Conservation (phyloP, 2,888 invertebrate genomes). For the Phrixothrix hirtus region DNA sequence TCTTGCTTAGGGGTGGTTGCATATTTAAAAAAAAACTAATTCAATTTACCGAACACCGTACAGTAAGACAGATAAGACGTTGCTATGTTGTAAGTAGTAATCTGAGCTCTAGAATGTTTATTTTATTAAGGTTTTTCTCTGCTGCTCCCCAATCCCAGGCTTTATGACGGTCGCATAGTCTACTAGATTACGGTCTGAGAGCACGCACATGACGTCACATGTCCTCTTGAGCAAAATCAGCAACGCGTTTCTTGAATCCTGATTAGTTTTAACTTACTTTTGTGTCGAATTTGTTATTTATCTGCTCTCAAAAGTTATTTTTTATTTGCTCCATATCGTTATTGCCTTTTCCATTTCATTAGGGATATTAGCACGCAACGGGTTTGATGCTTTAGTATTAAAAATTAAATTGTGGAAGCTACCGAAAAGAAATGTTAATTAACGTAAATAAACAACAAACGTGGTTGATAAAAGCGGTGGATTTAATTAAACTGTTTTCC, state of each 20-base stretch:
- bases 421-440: constrained; percentile 13
- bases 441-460: constrained; percentile 12
- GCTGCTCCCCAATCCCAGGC: constrained; percentile 27
- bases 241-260: constrained; percentile 29
- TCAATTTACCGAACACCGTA: constrained; percentile 26
- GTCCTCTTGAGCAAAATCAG: constrained; percentile 35
- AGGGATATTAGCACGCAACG: constrained; percentile 2
- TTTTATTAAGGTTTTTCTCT: constrained; percentile 33
- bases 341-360: background rate
- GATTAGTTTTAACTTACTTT: constrained; percentile 24
- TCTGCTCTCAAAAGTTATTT: constrained; percentile 1
- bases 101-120: constrained; percentile 31
- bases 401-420: constrained; percentile 4
- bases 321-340: constrained; percentile 1
- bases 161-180: constrained; percentile 36
- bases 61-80: constrained; percentile 27
- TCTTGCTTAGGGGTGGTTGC: constrained; percentile 4
- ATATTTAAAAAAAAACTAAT: constrained; percentile 23
- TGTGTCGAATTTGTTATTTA: constrained; percentile 16
- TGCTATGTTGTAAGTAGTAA: constrained; percentile 29
- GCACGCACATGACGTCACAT: constrained; percentile 35
- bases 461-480: constrained; percentile 8
- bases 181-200: constrained; percentile 34
- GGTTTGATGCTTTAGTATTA: constrained; percentile 5
- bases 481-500: constrained; percentile 11